Conservation (phyloP, 2,797 vertebrate genomes). For the Babyrousa celebensis region DNA sequence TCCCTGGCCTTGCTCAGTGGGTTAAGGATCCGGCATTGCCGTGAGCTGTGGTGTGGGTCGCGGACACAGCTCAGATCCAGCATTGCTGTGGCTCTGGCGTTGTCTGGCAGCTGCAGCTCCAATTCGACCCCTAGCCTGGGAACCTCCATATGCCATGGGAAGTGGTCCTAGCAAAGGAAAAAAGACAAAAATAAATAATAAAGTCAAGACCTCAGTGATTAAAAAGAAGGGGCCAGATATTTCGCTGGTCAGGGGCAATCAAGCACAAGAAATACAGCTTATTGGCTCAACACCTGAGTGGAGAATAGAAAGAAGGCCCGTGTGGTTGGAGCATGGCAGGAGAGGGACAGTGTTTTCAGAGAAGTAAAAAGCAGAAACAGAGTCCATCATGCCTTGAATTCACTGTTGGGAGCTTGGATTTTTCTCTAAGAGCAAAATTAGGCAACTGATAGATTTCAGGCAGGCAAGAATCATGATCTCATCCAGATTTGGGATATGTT, state of each 20-base stretch:
- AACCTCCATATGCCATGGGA: too few relatives aligned
- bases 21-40: too few relatives aligned
- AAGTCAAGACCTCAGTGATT: neutral
- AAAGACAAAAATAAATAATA: too few relatives aligned
- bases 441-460: neutral
- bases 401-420: neutral
- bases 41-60: too few relatives aligned
- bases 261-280: neutral
- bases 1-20: too few relatives aligned
- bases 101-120: too few relatives aligned
- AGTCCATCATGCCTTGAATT: neutral
- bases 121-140: too few relatives aligned
- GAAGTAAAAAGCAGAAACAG: neutral
- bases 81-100: too few relatives aligned
- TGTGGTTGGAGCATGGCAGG: neutral
- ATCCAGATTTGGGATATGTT: neutral
- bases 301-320: neutral
- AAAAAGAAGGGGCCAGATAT: neutral
- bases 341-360: neutral
- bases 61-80: too few relatives aligned
- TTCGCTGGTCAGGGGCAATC: neutral
- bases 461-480: neutral
- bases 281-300: neutral
- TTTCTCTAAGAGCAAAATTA: constrained; percentile 33
- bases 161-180: too few relatives aligned